These are phyloP conservation scores for Trichonephila inaurata DNA, from an alignment of 1,140 invertebrate genomes.

Conservation along the genomic window DNA sequence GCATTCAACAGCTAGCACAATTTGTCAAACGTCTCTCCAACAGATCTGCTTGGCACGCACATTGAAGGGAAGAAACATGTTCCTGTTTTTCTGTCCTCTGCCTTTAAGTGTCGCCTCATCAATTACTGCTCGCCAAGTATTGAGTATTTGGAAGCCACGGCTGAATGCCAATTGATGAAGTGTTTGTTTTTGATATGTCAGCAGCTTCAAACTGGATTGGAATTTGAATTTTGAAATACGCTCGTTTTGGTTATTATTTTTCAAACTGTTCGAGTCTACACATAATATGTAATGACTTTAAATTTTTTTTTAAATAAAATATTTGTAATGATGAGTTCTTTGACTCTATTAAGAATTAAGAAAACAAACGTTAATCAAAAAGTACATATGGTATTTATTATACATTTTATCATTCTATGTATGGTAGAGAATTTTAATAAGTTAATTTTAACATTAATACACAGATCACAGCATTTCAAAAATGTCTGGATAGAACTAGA, in stretches of 20 bases:
- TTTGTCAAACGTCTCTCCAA: constrained; percentile 56
- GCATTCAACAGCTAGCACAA: constrained; percentile 71
- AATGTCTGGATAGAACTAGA: no score
- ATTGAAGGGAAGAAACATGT: constrained; percentile 8
- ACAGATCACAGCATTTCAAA: no score
- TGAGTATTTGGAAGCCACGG: not conserved
- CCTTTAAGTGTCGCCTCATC: constrained; percentile 36
- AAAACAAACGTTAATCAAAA: no score
- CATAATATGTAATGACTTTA: no score
- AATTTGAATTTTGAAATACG: not conserved
- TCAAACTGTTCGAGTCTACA: not conserved
- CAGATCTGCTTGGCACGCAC: constrained; percentile 31
- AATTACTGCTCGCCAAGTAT: constrained; percentile 27
- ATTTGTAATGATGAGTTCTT: no score
- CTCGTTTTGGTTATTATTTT: not conserved
- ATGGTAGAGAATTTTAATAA: no score
- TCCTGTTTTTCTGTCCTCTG: constrained; percentile 4
- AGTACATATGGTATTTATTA: no score
- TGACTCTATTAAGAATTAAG: no score
- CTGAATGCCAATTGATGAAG: not conserved
- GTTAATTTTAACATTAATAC: no score
- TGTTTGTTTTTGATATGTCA: not conserved
- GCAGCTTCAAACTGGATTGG: not conserved
- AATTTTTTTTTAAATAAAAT: no score
- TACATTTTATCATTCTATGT: no score